phyloP scores from a whole-genome alignment of 1,140 invertebrate species.

The Daktulosphaira vitifoliae region DNA sequence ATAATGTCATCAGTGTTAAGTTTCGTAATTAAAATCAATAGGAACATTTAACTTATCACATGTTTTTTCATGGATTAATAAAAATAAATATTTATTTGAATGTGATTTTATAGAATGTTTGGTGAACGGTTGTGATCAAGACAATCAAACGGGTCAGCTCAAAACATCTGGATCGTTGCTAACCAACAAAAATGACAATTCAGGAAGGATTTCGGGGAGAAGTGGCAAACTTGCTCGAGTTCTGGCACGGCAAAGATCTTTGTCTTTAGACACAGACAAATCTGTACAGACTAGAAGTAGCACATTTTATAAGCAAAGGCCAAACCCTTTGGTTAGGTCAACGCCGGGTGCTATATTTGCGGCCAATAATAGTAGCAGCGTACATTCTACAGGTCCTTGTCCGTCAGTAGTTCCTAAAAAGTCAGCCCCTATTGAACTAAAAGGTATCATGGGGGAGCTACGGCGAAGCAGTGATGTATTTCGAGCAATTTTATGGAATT shows the following conservation, averaged over 20 bases:
- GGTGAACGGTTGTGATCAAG: too few species aligned
- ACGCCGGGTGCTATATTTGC: neutral
- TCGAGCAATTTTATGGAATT: conserved; percentile 44
- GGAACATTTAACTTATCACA: too few species aligned
- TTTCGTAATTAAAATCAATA: too few species aligned
- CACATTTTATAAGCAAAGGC: neutral
- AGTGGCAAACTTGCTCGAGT: too few species aligned
- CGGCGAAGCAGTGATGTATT: conserved; percentile 45
- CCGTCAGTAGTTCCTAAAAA: conserved; percentile 34
- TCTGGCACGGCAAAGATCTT: neutral
- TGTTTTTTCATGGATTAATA: too few species aligned
- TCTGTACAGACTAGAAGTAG: neutral
- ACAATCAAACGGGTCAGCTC: too few species aligned
- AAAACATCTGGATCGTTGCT: too few species aligned
- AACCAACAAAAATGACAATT: too few species aligned
- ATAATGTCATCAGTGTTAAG: too few species aligned
- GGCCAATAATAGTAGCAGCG: neutral
- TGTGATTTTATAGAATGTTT: too few species aligned
- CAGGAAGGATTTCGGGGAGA: neutral
- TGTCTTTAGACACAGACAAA: neutral
- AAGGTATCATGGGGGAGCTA: conserved; percentile 44
- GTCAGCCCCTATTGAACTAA: conserved; percentile 35
- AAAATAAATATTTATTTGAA: too few species aligned
- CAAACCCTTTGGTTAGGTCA: too few species aligned
- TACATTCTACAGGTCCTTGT: neutral